Evolutionary conservation across 2,113 vertebrate species (phyloP).

Genomic region (Protobothrops mucrosquamatus): DNA sequence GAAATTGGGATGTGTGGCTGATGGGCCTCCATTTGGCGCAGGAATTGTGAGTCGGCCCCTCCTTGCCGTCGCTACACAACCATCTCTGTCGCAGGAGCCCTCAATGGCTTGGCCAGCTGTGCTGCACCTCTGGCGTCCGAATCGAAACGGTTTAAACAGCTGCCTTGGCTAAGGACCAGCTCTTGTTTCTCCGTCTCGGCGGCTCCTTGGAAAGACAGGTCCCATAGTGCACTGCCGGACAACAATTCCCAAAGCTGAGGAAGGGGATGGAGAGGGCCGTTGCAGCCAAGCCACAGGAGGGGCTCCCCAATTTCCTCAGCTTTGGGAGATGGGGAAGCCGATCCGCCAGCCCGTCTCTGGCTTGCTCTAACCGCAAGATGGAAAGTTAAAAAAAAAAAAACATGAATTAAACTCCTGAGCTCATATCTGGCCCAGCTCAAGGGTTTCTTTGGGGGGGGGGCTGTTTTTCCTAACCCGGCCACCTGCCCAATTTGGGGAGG

Average conservation of each 20-base stretch:
- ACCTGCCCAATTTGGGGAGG: neutral
- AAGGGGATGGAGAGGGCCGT: neutral
- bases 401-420: neutral
- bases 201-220: neutral
- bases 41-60: neutral
- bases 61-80: neutral
- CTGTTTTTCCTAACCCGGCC: no score
- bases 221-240: neutral
- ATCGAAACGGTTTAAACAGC: neutral
- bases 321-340: neutral
- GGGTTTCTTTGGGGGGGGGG: neutral
- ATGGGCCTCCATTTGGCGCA: neutral
- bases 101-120: neutral
- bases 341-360: neutral
- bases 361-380: no score
- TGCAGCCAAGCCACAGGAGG: neutral
- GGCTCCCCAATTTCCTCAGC: neutral
- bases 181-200: neutral
- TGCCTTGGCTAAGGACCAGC: neutral
- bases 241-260: neutral
- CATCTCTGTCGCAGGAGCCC: neutral
- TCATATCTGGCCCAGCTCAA: neutral
- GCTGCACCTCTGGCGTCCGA: neutral
- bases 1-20: neutral
- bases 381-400: no score